Percentiles rank a stretch among this genome's conserved stretches.
Evolutionary conservation across 2,113 vertebrate genomes (phyloP).

Genomic region (Actenoides lindsayi): DNA sequence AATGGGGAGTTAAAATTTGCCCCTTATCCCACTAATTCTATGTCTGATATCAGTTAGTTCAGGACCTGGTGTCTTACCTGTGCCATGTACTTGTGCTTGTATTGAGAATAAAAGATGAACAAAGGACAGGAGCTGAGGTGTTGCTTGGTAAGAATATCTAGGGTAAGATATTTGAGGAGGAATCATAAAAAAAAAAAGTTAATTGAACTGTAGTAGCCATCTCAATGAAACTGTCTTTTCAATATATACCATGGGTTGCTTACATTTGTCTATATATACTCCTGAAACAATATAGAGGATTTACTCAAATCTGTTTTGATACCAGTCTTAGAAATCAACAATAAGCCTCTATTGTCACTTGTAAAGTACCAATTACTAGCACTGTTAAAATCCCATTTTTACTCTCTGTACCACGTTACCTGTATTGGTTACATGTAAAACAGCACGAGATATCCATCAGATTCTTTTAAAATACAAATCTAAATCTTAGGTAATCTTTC

Average conservation of each 20-base stretch:
- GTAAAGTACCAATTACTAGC: neutral
- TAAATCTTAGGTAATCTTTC: conserved; percentile 21
- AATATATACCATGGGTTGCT: neutral
- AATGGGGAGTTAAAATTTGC: neutral
- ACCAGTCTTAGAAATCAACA: conserved; percentile 59
- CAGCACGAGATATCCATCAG: conserved; percentile 10
- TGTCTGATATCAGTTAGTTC: neutral
- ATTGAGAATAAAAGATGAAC: neutral
- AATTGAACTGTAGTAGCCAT: neutral
- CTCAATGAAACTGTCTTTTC: neutral
- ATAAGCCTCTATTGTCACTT: conserved; percentile 52
- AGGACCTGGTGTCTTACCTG: neutral
- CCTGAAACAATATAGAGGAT: neutral
- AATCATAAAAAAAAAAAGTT: neutral
- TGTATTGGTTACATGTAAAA: neutral
- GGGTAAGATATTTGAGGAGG: neutral
- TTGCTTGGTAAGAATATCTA: neutral
- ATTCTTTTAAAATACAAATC: conserved; percentile 42
- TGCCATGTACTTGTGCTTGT: rapidly evolving
- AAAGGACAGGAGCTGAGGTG: rapidly evolving
- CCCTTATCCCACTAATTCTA: neutral
- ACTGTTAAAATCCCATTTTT: conserved; percentile 17
- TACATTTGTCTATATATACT: neutral
- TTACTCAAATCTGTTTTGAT: neutral
- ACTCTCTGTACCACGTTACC: neutral